Base-by-base conservation (phyloP, 2,888 invertebrate species). In the Eupithecia abbreviata region DNA sequence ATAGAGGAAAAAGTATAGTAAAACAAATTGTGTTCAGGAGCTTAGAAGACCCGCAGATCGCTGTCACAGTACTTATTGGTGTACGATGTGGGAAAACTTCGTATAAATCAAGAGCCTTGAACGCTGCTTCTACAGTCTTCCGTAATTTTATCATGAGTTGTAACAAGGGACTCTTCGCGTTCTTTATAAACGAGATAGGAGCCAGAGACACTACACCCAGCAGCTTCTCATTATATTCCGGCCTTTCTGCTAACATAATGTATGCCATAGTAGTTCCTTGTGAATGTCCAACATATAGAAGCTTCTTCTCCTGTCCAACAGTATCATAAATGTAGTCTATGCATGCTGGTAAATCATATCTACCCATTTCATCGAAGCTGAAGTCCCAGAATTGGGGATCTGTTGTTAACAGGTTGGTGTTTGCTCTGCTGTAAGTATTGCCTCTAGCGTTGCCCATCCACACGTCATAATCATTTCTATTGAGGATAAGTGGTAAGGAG, bases 251-350 rank as follows among this genome's bases (percentile, higher is more conserved):
- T 13, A 47, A 18, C 69, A 69, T 4, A 30, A 69, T 18, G 45
- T 69, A 49, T 18, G 4, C 18, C 13, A 45, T 6, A n/a, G 69
- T 69, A 18, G 69, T 69, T 2, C 69, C 69, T 47, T 69, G 69
- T 13, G 69, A 69, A 12, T 69, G 18, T 47, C 67, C 67, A 9
- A 68, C 4, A 43, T 68, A 68, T 4, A 43, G 7, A 6, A 68
- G 42, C n/a, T 43, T 42, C n/a, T 3, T 41, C 41, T 5, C 10
- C 2, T n/a, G 18, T 18, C 69, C 47, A 69, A 47, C 12, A 30
- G 12, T 47, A n/a, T 49, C 47, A 18, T 30, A 47, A 5, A 69
- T 69, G 69, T 69, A 47, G 45, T 69, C 69, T 47, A 69, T 69
- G 49, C 18, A 45, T 9, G 9, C 43, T 69, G 69, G 47, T 10